phyloP scores from a whole-genome alignment of 2,888 invertebrate genomes.

The Atethmia centrago region DNA sequence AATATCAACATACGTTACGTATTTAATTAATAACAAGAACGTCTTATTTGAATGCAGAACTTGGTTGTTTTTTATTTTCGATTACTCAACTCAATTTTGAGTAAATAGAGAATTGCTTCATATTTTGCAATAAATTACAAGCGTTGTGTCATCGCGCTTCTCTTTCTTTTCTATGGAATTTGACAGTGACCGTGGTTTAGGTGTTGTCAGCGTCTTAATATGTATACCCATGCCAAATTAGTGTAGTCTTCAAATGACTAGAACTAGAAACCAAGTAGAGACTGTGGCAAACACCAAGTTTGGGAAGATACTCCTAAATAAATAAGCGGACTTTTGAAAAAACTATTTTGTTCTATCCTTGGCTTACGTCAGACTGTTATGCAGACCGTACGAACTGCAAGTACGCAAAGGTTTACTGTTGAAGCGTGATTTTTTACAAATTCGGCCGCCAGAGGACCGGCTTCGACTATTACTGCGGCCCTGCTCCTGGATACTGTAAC shows the following conservation, averaged over 20 bases:
- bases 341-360: neutral
- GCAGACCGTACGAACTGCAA: constrained; percentile 64
- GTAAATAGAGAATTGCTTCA: no score
- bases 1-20: no score
- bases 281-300: neutral
- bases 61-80: no score
- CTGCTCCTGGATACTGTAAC: constrained; percentile 79
- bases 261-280: neutral
- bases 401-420: constrained; percentile 74
- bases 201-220: no score
- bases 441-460: constrained; percentile 79
- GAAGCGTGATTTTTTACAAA: constrained; percentile 82
- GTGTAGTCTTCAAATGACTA: neutral
- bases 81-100: no score
- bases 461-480: constrained; percentile 80
- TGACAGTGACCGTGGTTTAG: no score
- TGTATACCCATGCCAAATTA: no score
- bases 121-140: no score
- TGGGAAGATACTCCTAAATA: neutral
- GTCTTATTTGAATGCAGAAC: no score
- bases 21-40: no score
- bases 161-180: no score
- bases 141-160: no score
- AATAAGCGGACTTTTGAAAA: neutral
- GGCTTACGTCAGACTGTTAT: constrained; percentile 4